These are phyloP conservation scores for Limenitis camilla DNA, from an alignment of 2,888 invertebrate species.

Conservation along the genomic window DNA sequence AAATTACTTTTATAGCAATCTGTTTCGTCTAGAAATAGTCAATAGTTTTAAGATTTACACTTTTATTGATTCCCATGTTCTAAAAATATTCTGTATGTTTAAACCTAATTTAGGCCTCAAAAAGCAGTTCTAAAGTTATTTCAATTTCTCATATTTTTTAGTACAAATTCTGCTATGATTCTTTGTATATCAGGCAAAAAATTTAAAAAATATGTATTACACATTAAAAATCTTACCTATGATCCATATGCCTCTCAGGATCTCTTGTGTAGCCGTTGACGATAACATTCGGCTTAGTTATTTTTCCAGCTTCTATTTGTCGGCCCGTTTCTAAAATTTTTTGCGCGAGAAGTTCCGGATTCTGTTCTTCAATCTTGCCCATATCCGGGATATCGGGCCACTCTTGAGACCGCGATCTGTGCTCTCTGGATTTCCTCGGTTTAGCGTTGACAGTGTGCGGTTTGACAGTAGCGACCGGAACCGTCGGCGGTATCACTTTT, in stretches of 20 bases:
- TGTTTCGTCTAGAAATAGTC: no score
- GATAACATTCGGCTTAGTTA: constrained; percentile 59
- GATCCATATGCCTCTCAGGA: constrained; percentile 42
- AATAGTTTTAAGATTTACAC: no score
- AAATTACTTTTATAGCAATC: no score
- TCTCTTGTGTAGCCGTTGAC: constrained; percentile 60
- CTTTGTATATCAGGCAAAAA: neutral
- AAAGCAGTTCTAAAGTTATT: no score
- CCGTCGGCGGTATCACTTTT: constrained; percentile 57
- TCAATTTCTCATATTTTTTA: no score
- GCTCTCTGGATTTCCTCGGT: constrained; percentile 77
- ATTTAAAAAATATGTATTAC: neutral
- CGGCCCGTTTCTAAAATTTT: constrained; percentile 92
- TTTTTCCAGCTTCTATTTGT: constrained; percentile 90
- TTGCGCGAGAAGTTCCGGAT: constrained; percentile 91
- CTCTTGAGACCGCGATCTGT: constrained; percentile 87
- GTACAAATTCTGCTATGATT: no score
- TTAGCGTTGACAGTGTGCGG: constrained; percentile 56
- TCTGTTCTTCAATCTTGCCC: constrained; percentile 92
- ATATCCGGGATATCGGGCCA: constrained; percentile 94
- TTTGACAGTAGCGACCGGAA: constrained; percentile 63
- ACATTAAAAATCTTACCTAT: constrained; percentile 24
- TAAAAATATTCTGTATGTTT: no score
- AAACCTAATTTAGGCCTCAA: no score
- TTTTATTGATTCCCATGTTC: no score